Percentiles rank a stretch among this genome's conserved stretches.
phyloP scores from a whole-genome alignment of 2,888 invertebrate species.

The Exocentrus adspersus region DNA sequence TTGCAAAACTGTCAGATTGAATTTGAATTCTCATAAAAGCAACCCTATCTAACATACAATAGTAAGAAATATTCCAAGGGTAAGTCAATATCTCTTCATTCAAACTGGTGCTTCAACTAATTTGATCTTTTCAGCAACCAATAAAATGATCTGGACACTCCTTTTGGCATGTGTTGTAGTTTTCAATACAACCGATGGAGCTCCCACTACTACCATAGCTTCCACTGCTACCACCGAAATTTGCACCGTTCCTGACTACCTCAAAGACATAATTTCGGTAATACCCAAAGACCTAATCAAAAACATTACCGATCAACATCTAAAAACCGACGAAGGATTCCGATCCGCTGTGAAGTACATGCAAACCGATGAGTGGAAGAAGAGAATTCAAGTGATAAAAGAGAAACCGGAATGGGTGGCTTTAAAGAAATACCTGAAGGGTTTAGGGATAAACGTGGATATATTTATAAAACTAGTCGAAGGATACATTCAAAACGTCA shows the following conservation, averaged over 20 bases:
- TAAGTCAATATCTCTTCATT: too few species aligned
- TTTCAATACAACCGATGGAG: not conserved
- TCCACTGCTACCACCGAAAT: not conserved
- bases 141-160: not conserved
- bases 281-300: constrained; percentile 38
- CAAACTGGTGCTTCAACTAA: too few species aligned
- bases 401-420: constrained; percentile 43
- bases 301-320: constrained; percentile 38
- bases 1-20: too few species aligned
- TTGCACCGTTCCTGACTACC: not conserved
- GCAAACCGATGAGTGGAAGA: constrained; percentile 44
- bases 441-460: constrained; percentile 41
- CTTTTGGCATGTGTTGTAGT: not conserved
- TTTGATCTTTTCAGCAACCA: not conserved
- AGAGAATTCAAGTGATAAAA: constrained; percentile 34
- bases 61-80: too few species aligned
- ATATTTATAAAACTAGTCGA: constrained; percentile 31
- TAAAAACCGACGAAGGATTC: constrained; percentile 44
- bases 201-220: too few species aligned
- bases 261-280: constrained; percentile 17
- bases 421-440: constrained; percentile 36
- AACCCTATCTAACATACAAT: too few species aligned
- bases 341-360: constrained; percentile 45
- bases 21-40: too few species aligned
- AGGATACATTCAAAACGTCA: constrained; percentile 24